Base-by-base conservation (phyloP, 2,113 vertebrate species). In the Lycocorax pyrrhopterus region DNA sequence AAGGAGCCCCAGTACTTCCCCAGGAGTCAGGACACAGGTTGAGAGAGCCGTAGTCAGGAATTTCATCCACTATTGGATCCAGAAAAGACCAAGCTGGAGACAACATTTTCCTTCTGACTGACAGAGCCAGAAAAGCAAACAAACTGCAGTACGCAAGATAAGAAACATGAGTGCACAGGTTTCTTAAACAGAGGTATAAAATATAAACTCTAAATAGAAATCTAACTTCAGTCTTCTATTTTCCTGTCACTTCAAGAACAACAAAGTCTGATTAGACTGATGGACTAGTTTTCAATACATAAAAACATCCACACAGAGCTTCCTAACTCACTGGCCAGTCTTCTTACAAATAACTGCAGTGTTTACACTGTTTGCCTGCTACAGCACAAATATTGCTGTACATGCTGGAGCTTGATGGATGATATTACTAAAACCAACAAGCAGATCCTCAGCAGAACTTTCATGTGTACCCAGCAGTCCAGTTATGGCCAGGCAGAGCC, bases 341-440 rank as follows among this genome's bases (percentile, higher is more conserved):
- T 90, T 69, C 67, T 80, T 90, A 46, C 44, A 87, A 93, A 27
- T 71, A 51, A 37, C 49, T 33, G 37, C 32, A 80, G 46, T 83
- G 81, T 94, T 94, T 92, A 90, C 83, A 84, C 67, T 68, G 63
- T 81, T 91, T 83, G 25, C 73, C 94, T 89, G 44, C 84, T 32
- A 21, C 68, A 84, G 56, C 2, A 16, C 66, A 93, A 86, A 82
- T 83, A 87, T 13, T 88, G 88, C 53, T 30, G 8, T 43, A 67
- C 75, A 55, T 51, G 86, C 63, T 75, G 25, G 27, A 62, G 62
- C 52, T 16, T 75, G 64, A 59, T 72, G 62, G 89, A 81, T 49
- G 84, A 59, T 18, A 43, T 27, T 84, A 49, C 55, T 85, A 87
- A 95, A 93, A 69, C 32, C 63, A 90, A 78, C 83, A 75, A 79